Conservation (phyloP, 2,888 invertebrate genomes). For the Idaea aversata region DNA sequence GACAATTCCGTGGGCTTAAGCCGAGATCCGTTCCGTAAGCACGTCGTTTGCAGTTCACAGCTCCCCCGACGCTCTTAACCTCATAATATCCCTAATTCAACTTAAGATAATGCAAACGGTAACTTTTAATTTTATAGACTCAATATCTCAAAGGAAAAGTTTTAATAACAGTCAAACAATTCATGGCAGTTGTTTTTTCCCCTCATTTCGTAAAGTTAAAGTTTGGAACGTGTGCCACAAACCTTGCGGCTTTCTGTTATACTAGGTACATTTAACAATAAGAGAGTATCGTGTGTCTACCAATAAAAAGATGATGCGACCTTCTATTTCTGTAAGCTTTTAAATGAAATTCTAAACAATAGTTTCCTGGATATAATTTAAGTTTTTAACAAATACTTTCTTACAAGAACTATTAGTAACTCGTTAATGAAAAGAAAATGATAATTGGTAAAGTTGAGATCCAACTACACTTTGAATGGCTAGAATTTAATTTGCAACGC, state of each 20-base stretch:
- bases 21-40: slow-evolving; percentile 63
- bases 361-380: slow-evolving; percentile 32
- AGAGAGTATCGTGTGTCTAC: slow-evolving; percentile 7
- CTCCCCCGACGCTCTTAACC: slow-evolving; percentile 49
- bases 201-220: slow-evolving; percentile 39
- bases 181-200: slow-evolving; percentile 51
- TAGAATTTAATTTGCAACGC: slow-evolving; percentile 38
- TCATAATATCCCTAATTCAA: slow-evolving; percentile 43
- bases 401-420: neutral
- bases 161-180: slow-evolving; percentile 58
- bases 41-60: slow-evolving; percentile 64
- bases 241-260: slow-evolving; percentile 32
- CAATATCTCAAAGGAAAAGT: slow-evolving; percentile 50
- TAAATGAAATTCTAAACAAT: slow-evolving; percentile 36
- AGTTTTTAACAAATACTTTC: slow-evolving; percentile 11
- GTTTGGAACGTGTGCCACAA: slow-evolving; percentile 51
- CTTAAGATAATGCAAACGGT: slow-evolving; percentile 49
- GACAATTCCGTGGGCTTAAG: slow-evolving; percentile 66
- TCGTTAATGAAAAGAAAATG: slow-evolving; percentile 6
- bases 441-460: neutral
- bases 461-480: slow-evolving; percentile 15
- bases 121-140: slow-evolving; percentile 51
- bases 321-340: slow-evolving; percentile 47
- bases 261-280: slow-evolving; percentile 7
- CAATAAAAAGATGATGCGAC: slow-evolving; percentile 25